These are phyloP conservation scores for Eptesicus fuscus DNA, from an alignment of 2,113 vertebrate genomes.

Conservation along the genomic window DNA sequence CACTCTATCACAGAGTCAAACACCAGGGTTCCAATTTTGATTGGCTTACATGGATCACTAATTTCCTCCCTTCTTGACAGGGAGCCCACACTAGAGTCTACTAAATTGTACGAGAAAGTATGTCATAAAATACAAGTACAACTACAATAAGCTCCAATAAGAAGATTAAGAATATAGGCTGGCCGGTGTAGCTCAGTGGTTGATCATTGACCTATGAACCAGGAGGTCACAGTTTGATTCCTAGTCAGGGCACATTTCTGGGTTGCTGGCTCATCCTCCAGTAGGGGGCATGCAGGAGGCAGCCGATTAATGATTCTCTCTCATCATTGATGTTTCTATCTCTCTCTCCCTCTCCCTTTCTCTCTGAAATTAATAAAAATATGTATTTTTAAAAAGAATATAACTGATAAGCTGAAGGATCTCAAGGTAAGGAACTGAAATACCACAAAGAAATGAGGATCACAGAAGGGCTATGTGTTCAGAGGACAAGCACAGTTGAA, in stretches of 20 bases:
- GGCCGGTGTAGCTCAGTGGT: too few species aligned
- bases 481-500: constrained; percentile 16
- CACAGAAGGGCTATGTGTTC: background rate
- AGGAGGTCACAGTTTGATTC: too few species aligned
- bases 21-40: constrained; percentile 39
- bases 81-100: background rate
- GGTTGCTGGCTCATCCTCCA: too few species aligned
- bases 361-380: too few species aligned
- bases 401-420: constrained; percentile 35
- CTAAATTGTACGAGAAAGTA: constrained; percentile 25
- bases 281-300: too few species aligned
- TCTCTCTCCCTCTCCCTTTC: too few species aligned
- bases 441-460: constrained; percentile 4
- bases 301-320: too few species aligned
- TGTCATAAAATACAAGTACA: background rate
- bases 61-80: constrained; percentile 42
- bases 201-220: too few species aligned
- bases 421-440: constrained; percentile 42
- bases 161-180: background rate
- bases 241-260: too few species aligned
- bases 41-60: constrained; percentile 51
- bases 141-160: background rate
- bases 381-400: background rate
- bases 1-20: background rate
- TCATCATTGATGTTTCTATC: too few species aligned